Base-by-base conservation (phyloP, 2,113 vertebrate species). In the Nestor notabilis region DNA sequence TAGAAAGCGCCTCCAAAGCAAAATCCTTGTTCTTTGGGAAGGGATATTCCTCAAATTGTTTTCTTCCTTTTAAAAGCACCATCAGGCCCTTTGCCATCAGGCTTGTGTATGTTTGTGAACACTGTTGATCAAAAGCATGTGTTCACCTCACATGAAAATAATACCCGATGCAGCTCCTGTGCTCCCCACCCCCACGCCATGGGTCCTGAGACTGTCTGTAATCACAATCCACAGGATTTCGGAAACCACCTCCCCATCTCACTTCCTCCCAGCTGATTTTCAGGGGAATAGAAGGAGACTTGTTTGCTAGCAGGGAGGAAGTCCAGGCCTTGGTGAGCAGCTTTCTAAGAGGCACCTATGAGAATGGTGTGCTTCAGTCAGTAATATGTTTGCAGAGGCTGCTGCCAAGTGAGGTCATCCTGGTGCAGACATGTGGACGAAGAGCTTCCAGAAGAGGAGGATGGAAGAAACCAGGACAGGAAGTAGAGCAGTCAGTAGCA, bases 261-360 rank as follows among this genome's bases (percentile, higher is more conserved):
- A 5, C 93, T 97, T 97, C 96, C 96, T 96, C 96, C 96, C 96
- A 96, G 96, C 96, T 96, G 96, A 96, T 96, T 96, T 96, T 65
- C 93, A 69, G 71, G 92, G 92, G 96, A 97, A 97, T 96, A 96
- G 96, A 96, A 92, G 92, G 97, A 94, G 96, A 90, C 71, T 97
- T 96, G 97, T 96, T 96, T 95, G 87, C 93, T 92, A 85, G 49
- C 71, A 19, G 79, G 92, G 95, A 93, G 96, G 95, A 96, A 97
- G 96, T 86, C 31, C 96, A 78, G 92, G 85, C 93, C 89, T 58
- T 18, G 64, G 91, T 8, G 29, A 85, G 91, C 89, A 46, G 90
- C 74, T 83, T 70, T 95, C 72, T 10, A 19, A 93, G 89, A 89
- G 93, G 88, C 90, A 64, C 46, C 93, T 80, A 56, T 31, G 56